Evolutionary conservation across 2,113 vertebrate genomes (phyloP).

Genomic region (Daboia siamensis): DNA sequence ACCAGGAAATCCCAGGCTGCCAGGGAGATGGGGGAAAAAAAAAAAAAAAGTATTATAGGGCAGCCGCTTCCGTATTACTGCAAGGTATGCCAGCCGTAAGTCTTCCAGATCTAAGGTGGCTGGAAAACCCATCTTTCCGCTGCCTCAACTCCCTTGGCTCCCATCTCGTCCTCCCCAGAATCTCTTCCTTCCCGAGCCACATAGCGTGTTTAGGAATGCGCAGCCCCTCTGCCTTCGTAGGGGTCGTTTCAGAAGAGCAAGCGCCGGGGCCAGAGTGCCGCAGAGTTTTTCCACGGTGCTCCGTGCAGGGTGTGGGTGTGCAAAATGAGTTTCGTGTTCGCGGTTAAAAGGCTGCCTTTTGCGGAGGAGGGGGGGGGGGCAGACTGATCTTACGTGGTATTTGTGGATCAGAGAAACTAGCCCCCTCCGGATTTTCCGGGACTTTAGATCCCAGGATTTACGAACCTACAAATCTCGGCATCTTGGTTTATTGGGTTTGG

Average conservation of each 20-base stretch:
- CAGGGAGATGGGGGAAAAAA: not conserved
- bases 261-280: not conserved
- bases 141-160: not conserved
- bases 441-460: not conserved
- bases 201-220: not conserved
- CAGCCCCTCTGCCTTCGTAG: no score
- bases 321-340: not conserved
- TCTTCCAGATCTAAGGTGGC: not conserved
- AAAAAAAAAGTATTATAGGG: not conserved
- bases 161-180: not conserved
- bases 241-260: not conserved
- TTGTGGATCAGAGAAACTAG: not conserved
- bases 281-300: not conserved
- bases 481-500: not conserved
- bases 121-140: not conserved
- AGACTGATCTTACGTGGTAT: not conserved
- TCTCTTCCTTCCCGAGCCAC: not conserved
- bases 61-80: not conserved
- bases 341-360: not conserved
- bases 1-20: not conserved
- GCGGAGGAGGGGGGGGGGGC: not conserved
- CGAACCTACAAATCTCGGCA: not conserved
- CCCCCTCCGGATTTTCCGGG: not conserved
- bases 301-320: not conserved
- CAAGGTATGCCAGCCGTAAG: not conserved